Percentiles rank a stretch among this genome's conserved stretches.
Conservation (phyloP, 1,140 invertebrate species). For the Hestina assimilis region DNA sequence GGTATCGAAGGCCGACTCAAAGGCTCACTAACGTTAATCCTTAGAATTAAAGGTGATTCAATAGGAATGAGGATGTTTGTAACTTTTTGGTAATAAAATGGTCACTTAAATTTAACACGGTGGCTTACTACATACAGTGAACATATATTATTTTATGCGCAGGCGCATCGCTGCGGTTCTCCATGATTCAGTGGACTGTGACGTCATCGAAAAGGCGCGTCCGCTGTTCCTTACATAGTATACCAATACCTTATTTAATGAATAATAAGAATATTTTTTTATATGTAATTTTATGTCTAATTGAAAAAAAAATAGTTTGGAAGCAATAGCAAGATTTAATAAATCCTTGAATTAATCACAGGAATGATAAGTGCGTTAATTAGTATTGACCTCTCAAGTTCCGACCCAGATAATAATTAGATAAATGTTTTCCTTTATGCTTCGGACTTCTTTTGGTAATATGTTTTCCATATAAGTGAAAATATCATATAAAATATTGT, state of each 20-base stretch:
- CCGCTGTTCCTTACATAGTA: constrained; percentile 45
- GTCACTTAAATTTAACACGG: too few species aligned
- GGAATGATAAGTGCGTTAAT: constrained; percentile 56
- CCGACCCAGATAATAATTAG: constrained; percentile 50
- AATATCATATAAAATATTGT: too few species aligned
- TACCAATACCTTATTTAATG: not conserved
- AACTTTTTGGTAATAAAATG: not conserved
- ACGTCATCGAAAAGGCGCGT: constrained; percentile 61
- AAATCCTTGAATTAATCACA: constrained; percentile 57
- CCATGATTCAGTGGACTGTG: constrained; percentile 51
- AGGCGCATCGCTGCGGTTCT: constrained; percentile 29
- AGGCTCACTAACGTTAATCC: constrained; percentile 2
- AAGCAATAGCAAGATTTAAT: constrained; percentile 40
- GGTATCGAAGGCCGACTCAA: constrained; percentile 17
- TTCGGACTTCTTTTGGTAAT: not conserved
- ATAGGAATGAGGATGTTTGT: constrained; percentile 25
- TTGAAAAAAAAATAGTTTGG: not conserved
- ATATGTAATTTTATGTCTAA: not conserved
- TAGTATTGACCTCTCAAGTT: constrained; percentile 61
- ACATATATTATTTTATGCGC: constrained; percentile 26
- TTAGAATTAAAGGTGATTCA: constrained; percentile 27
- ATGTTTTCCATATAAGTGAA: too few species aligned
- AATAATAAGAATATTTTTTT: not conserved
- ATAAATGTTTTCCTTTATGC: constrained; percentile 18
- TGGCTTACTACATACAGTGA: too few species aligned